These are phyloP conservation scores for Calliphora vomitoria DNA, from an alignment of 2,888 invertebrate species.

Conservation along the genomic window DNA sequence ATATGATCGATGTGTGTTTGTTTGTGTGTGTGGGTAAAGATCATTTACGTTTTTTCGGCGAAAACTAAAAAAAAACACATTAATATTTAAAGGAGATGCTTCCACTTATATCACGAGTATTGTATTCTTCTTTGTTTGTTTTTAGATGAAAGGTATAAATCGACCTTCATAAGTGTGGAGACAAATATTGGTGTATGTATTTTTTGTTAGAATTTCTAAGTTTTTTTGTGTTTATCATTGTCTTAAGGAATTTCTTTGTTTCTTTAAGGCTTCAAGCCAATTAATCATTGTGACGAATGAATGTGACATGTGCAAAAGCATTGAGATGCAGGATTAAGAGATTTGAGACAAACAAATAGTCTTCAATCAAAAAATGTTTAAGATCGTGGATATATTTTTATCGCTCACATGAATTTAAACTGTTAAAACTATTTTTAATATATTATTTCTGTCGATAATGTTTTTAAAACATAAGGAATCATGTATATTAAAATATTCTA, in stretches of 20 bases:
- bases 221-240: conserved; percentile 27
- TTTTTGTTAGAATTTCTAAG: conserved; percentile 32
- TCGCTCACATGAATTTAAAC: not conserved
- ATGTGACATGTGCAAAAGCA: conserved; percentile 43
- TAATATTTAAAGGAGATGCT: conserved; percentile 33
- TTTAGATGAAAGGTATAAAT: not conserved
- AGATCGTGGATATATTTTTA: not conserved
- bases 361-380: not conserved
- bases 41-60: conserved; percentile 54
- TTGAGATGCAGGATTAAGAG: conserved; percentile 42
- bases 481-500: no score
- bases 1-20: conserved; percentile 61
- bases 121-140: conserved; percentile 4
- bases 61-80: conserved; percentile 19
- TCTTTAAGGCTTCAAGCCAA: conserved; percentile 29
- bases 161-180: conserved; percentile 58
- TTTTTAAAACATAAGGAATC: no score
- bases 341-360: not conserved
- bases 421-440: not conserved
- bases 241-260: conserved; percentile 14
- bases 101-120: not conserved
- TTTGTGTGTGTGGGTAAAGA: conserved; percentile 40
- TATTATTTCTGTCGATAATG: not conserved
- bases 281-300: conserved; percentile 64
- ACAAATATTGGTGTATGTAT: conserved; percentile 8